Conservation (phyloP, 2,888 invertebrate species). For the Ormia ochracea region DNA sequence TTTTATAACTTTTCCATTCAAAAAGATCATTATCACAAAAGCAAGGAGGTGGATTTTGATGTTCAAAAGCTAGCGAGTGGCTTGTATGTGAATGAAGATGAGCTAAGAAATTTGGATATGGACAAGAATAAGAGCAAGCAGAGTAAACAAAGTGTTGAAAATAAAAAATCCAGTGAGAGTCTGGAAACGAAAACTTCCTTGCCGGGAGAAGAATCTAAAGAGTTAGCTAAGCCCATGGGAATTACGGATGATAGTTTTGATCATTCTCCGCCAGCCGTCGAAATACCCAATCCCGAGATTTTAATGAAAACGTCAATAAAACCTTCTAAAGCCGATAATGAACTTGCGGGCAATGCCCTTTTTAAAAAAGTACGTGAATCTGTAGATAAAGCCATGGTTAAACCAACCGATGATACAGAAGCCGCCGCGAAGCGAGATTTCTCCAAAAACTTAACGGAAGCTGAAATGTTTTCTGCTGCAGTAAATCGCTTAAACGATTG, state of each 20-base stretch:
- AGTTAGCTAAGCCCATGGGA: conserved; percentile 9
- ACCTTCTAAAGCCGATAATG: conserved; percentile 65
- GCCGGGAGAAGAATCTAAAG: conserved; percentile 17
- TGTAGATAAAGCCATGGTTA: conserved; percentile 73
- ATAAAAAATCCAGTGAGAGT: conserved; percentile 54
- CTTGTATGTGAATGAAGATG: conserved; percentile 74
- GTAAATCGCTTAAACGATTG: conserved; percentile 76
- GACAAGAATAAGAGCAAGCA: conserved; percentile 66
- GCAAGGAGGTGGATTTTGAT: conserved; percentile 71
- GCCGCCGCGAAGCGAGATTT: conserved; percentile 11
- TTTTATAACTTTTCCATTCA: conserved; percentile 76
- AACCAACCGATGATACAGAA: conserved; percentile 1
- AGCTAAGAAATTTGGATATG: conserved; percentile 72
- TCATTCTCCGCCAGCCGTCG: background rate
- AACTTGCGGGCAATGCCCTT: conserved; percentile 75
- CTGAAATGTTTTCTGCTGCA: conserved; percentile 70
- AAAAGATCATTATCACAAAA: conserved; percentile 75
- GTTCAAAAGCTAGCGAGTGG: conserved; percentile 71
- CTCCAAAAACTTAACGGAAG: conserved; percentile 67
- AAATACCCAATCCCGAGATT: background rate
- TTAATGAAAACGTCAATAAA: conserved; percentile 17
- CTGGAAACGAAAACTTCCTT: conserved; percentile 23
- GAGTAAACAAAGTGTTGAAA: conserved; percentile 42
- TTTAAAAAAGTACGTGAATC: conserved; percentile 76
- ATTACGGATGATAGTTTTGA: conserved; percentile 56